phyloP scores from a whole-genome alignment of 2,888 invertebrate species.

The Harpalus rubripes region DNA sequence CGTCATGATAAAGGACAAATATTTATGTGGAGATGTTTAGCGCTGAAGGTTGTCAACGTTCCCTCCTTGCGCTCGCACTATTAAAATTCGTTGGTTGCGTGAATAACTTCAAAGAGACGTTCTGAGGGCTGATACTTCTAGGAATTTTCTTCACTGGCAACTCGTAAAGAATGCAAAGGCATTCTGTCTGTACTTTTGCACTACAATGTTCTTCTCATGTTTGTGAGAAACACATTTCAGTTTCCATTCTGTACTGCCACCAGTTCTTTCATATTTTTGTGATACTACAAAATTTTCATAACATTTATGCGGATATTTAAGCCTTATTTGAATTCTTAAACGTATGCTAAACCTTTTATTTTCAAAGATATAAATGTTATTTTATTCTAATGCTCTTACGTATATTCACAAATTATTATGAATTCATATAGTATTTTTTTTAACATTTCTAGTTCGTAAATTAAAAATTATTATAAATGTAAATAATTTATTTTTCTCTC shows the following conservation, averaged over 20 bases:
- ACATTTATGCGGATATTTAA: constrained; percentile 43
- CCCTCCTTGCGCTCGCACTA: constrained; percentile 24
- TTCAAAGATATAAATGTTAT: neutral
- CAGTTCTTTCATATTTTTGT: constrained; percentile 43
- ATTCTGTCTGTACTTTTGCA: constrained; percentile 46
- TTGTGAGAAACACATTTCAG: constrained; percentile 20
- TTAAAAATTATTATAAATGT: no score
- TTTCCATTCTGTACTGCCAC: constrained; percentile 25
- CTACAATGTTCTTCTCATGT: constrained; percentile 36
- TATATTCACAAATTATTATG: no score
- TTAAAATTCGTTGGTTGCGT: constrained; percentile 59
- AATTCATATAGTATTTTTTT: no score
- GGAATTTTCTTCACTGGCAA: constrained; percentile 46
- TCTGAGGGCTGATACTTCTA: constrained; percentile 31
- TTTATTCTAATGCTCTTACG: neutral
- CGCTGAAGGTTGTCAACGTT: neutral
- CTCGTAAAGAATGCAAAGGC: constrained; percentile 53
- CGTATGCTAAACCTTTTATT: neutral
- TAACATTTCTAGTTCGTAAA: no score
- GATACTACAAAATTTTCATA: constrained; percentile 49
- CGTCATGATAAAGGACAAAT: neutral
- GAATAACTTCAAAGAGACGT: constrained; percentile 55
- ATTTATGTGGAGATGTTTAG: neutral
- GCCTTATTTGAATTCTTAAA: constrained; percentile 44
- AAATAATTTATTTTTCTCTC: no score